These are phyloP conservation scores for Acronicta aceris DNA, from an alignment of 2,888 invertebrate species.

Conservation along the genomic window DNA sequence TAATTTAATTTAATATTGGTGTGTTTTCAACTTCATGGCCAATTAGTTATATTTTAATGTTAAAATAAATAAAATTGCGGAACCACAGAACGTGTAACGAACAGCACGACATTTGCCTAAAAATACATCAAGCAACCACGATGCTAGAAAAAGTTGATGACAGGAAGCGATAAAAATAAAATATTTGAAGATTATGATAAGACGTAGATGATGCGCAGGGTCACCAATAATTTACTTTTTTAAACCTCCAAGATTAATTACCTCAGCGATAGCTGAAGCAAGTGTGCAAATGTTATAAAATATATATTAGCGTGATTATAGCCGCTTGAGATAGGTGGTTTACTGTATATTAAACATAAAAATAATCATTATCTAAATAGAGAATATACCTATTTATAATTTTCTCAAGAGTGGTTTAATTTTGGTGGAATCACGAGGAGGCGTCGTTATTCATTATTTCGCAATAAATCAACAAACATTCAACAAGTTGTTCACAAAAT, in stretches of 20 bases:
- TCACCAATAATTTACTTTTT: slow-evolving; percentile 48
- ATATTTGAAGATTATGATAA: slow-evolving; percentile 62
- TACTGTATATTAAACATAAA: slow-evolving; percentile 29
- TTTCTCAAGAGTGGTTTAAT: slow-evolving; percentile 9
- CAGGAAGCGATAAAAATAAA: slow-evolving; percentile 67
- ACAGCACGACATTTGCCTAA: slow-evolving; percentile 57
- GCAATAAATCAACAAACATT: slow-evolving; percentile 71
- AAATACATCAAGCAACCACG: slow-evolving; percentile 60
- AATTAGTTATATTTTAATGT: slow-evolving; percentile 44
- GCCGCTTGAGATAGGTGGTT: slow-evolving; percentile 29
- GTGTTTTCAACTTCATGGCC: slow-evolving; percentile 40
- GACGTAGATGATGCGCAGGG: slow-evolving; percentile 46
- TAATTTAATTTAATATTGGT: slow-evolving; percentile 44
- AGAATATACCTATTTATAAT: slow-evolving; percentile 24
- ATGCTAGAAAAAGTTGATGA: slow-evolving; percentile 61
- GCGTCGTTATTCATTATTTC: slow-evolving; percentile 41
- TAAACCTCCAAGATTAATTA: slow-evolving; percentile 52
- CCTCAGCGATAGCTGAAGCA: slow-evolving; percentile 26
- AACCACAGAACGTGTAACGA: slow-evolving; percentile 52
- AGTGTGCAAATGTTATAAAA: slow-evolving; percentile 40
- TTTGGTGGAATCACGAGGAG: slow-evolving; percentile 16
- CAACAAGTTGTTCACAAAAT: slow-evolving; percentile 78
- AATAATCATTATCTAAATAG: slow-evolving; percentile 41
- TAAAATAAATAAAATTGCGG: slow-evolving; percentile 51
- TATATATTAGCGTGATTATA: slow-evolving; percentile 19